Evolutionary conservation across 2,113 vertebrate species (phyloP), one percentile per base, ranked within the genome.

Genomic region (Gobiocypris rarus): DNA sequence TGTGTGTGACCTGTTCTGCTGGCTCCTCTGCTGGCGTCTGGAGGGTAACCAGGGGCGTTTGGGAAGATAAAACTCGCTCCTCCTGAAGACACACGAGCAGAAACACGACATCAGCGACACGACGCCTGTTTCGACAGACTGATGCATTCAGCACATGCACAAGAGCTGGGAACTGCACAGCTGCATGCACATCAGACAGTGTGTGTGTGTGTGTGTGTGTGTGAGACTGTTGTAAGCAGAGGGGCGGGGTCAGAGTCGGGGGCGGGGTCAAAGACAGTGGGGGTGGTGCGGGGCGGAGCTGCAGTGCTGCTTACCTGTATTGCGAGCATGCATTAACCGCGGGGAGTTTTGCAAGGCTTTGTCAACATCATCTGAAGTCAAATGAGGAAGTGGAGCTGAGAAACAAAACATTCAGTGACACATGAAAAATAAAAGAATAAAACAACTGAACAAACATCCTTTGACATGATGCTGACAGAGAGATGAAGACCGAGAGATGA

Each of bases 291-390:
- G 43, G 56, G 82, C 38, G 65, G 74, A 80, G 85, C 71, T 59
- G 58, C 43, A 70, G 86, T 56, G 74, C 86, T 88, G 77, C 89
- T 96, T 96, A 97, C 96, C 96, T 97, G 96, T 96, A 91, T 96
- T 97, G 95, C 96, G 96, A 93, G 96, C 96, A 95, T 97, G 96
- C 96, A 97, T 97, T 96, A 97, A 95, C 93, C 95, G 96, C 87
- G 96, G 96, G 92, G 96, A 96, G 94, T 96, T 97, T 95, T 97
- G 96, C 93, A 97, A 96, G 94, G 96, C 96, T 88, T 97, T 97
- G 94, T 97, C 96, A 95, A 97, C 96, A 94, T 97, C 96, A 95
- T 97, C 96, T 93, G 96, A 97, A 95, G 96, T 97, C 96, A 97
- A 95, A 95, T 97, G 96, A 94, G 96, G 96, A 95, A 97, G 96